A percentile compares a stretch with the other conserved stretches of the same genome.
These are phyloP conservation scores for Sitodiplosis mosellana DNA, from an alignment of 1,140 invertebrate species.

Conservation along the genomic window DNA sequence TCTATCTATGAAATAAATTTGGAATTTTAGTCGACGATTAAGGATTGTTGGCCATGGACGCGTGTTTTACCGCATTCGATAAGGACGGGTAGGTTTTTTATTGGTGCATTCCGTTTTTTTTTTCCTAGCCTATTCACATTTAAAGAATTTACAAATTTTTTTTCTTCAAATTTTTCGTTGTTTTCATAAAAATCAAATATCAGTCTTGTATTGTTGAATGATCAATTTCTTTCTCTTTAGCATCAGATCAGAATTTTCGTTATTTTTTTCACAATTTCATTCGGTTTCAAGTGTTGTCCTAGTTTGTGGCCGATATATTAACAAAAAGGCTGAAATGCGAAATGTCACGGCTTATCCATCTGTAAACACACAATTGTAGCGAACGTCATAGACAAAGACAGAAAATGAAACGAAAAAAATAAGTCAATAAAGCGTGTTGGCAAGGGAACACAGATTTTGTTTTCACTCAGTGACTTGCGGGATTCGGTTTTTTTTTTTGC, in stretches of 20 bases:
- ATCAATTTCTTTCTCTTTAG: neutral
- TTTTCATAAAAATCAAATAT: neutral
- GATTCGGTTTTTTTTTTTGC: too few relatives aligned
- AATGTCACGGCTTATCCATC: neutral
- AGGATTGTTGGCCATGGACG: conserved; percentile 51
- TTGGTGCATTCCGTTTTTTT: conserved; percentile 25
- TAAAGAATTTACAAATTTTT: neutral
- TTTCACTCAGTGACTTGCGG: too few relatives aligned
- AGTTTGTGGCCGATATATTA: neutral
- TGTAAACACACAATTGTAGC: neutral
- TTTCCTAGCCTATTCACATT: neutral
- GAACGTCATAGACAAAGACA: neutral
- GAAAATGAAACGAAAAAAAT: too few relatives aligned
- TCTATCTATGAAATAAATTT: too few relatives aligned
- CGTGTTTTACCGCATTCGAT: conserved; percentile 71
- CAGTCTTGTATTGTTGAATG: too few relatives aligned
- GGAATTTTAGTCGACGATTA: conserved; percentile 22
- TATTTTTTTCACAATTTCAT: too few relatives aligned
- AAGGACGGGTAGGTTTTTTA: too few relatives aligned
- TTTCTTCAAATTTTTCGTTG: neutral
- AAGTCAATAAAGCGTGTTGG: too few relatives aligned
- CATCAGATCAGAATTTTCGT: too few relatives aligned
- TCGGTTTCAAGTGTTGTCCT: neutral
- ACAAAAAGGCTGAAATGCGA: neutral
- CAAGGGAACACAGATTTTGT: too few relatives aligned